phyloP scores from a whole-genome alignment of 2,113 vertebrate genomes.

The Cololabis saira region DNA sequence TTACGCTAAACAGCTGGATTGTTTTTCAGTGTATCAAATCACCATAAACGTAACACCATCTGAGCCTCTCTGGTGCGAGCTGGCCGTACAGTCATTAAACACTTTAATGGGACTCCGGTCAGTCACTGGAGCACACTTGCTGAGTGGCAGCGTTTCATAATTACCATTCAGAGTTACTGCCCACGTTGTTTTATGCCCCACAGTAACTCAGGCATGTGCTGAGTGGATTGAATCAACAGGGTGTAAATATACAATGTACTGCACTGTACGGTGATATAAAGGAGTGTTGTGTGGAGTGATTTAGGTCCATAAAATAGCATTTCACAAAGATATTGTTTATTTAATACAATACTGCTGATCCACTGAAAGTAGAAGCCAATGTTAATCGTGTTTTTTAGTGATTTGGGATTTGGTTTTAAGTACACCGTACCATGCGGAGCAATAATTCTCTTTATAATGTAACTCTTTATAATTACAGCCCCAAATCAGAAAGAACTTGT shows the following conservation, averaged over 20 bases:
- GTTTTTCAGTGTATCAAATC: slow-evolving; percentile 9
- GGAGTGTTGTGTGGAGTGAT: slow-evolving; percentile 24
- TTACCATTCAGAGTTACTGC: slow-evolving; percentile 49
- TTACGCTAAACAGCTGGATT: slow-evolving; percentile 15
- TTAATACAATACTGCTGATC: no score
- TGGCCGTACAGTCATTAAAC: slow-evolving; percentile 36
- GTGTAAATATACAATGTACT: slow-evolving; percentile 41
- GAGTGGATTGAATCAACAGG: slow-evolving; percentile 47
- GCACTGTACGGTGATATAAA: slow-evolving; percentile 28
- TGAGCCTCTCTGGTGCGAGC: not conserved
- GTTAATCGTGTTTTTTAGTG: no score
- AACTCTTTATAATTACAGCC: no score
- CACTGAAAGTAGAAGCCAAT: no score
- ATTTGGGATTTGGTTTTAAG: no score
- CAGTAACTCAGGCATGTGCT: slow-evolving; percentile 58
- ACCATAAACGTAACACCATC: slow-evolving; percentile 27
- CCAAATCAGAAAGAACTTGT: no score
- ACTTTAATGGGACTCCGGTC: slow-evolving; percentile 54
- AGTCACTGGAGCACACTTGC: slow-evolving; percentile 50
- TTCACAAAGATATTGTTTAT: slow-evolving; percentile 12
- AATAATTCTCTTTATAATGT: no score
- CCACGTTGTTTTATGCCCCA: slow-evolving; percentile 54
- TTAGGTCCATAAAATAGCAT: slow-evolving; percentile 40
- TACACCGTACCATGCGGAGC: no score
- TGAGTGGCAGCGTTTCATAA: slow-evolving; percentile 69